Percentiles rank a stretch among this genome's conserved stretches.
phyloP scores from a whole-genome alignment of 2,888 invertebrate species.

The Melinopterus prodromus region DNA sequence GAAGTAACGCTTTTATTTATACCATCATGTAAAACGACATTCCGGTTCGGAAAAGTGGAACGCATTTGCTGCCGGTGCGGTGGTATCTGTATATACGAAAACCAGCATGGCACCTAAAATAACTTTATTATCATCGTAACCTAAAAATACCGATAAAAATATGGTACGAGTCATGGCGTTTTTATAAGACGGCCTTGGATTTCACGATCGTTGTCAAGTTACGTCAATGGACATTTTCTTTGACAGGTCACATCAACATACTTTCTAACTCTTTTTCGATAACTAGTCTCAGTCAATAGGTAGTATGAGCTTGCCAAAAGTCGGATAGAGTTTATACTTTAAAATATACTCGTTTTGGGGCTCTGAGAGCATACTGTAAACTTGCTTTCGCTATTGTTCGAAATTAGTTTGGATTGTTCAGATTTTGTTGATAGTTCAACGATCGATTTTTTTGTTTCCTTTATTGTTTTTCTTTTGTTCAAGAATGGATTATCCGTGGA shows the following conservation, averaged over 20 bases:
- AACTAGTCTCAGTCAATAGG: too few relatives aligned
- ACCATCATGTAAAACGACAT: background rate
- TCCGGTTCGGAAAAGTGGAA: background rate
- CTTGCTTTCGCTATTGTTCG: too few relatives aligned
- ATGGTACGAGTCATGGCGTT: background rate
- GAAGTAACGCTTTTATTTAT: background rate
- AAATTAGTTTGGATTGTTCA: too few relatives aligned
- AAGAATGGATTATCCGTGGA: too few relatives aligned
- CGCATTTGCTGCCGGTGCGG: background rate
- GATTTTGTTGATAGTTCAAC: too few relatives aligned
- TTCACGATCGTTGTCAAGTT: background rate
- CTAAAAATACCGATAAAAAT: slow-evolving; percentile 4
- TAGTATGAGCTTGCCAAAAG: too few relatives aligned
- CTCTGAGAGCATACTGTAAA: too few relatives aligned
- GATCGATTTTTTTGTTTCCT: too few relatives aligned
- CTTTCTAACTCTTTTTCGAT: too few relatives aligned
- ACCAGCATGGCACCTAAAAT: background rate
- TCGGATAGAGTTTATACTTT: too few relatives aligned
- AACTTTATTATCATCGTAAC: background rate
- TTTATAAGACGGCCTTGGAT: background rate
- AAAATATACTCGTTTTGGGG: too few relatives aligned
- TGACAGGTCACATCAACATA: background rate
- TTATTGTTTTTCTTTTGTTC: too few relatives aligned
- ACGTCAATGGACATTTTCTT: background rate
- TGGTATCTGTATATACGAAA: background rate